Conservation (phyloP, 2,797 vertebrate species). For the Nasua narica region DNA sequence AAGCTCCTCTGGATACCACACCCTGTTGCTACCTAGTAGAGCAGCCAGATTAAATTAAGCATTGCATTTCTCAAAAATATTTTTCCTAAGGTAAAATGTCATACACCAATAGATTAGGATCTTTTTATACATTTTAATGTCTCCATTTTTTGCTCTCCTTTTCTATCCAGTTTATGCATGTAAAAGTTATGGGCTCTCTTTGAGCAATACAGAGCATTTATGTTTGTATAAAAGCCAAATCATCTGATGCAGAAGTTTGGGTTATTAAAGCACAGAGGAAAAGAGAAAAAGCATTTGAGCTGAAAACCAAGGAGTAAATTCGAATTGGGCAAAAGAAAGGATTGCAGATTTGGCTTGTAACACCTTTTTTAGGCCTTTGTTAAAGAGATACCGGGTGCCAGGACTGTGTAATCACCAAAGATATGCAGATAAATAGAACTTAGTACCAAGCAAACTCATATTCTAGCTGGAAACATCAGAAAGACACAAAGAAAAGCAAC, state of each 20-base stretch:
- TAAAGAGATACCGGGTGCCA: constrained; percentile 2
- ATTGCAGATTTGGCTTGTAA: constrained; percentile 2
- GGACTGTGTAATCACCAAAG: constrained; percentile 35
- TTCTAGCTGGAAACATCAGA: constrained; percentile 41
- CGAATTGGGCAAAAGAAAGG: not conserved
- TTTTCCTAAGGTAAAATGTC: constrained; percentile 42
- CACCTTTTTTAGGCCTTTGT: constrained; percentile 29
- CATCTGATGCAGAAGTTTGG: constrained; percentile 5
- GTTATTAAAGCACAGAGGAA: not conserved
- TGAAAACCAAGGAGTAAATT: constrained; percentile 12
- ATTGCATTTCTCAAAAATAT: constrained; percentile 36
- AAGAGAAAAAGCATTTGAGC: constrained; percentile 28
- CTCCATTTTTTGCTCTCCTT: constrained; percentile 30
- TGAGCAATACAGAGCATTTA: not conserved
- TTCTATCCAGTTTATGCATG: not conserved
- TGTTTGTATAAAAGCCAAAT: constrained; percentile 23
- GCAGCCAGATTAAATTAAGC: constrained; percentile 41
- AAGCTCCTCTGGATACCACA: constrained; percentile 54
- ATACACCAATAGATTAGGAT: not conserved
- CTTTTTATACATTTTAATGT: constrained; percentile 3
- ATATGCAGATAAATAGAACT: constrained; percentile 7
- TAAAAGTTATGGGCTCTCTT: not conserved
- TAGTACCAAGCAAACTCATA: not conserved
- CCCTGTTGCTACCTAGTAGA: constrained; percentile 56
- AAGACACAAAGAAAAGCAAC: constrained; percentile 23